Base-by-base conservation (phyloP, 1,140 invertebrate genomes). In the Centruroides vittatus region DNA sequence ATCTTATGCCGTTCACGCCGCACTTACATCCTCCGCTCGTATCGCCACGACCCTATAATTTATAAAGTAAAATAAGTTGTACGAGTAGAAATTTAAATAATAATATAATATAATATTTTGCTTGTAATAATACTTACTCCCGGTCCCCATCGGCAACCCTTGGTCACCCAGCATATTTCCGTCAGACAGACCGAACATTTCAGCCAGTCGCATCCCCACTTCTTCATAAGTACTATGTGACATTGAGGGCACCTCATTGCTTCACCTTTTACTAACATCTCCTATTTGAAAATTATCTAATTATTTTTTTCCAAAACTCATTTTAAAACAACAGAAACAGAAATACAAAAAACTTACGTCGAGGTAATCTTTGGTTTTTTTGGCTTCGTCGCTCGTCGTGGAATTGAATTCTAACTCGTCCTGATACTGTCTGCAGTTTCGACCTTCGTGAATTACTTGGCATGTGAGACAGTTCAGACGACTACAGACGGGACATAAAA, bases 161-260 rank as follows among this genome's bases (percentile, higher is more conserved):
- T 82, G 0, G 90, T 94, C 7, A 92, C 88, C 92, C 92, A 95
- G 72, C 92, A 96, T 48, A 95, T 93, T 76, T 95, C 91, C 8
- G 87, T 92, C 74, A 91, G 89, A 73, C 93, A 96, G 75, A 92
- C 89, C 1, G 88, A 87, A 73, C 93, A 96, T 57, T 86, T 81
- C 47, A 96, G 75, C 91, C 91, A 94, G 74, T 95, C 91, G 78
- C 93, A 96, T 36, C 93, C 92, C 84, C 87, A 91, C 77, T 93
- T 93, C 71, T 95, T 93, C 76, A 89, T 86, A 3, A 94, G 75
- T n/a, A 95, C 81, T 13, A 91, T 83, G 65, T 81, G 77, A 73
- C 89, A 94, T 57, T 84, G 82, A 4, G 89, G 89, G 77, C 89
- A 94, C 13, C 80, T 78, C 73, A 95, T 81, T 3, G 91, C 92